Evolutionary conservation across 2,888 invertebrate genomes (phyloP).

Genomic region (Aspidiotus rigidus): DNA sequence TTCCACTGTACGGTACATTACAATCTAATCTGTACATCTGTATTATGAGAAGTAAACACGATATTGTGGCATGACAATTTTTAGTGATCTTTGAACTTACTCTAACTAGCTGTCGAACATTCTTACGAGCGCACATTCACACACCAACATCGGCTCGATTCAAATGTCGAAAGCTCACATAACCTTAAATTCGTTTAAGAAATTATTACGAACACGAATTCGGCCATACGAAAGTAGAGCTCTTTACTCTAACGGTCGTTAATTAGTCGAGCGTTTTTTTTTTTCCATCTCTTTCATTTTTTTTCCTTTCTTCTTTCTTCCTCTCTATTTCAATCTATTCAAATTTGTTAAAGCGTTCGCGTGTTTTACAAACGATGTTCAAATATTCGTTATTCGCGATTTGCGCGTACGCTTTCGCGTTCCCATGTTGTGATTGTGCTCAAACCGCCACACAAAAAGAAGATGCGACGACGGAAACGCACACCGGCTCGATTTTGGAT

Average conservation of each 20-base stretch:
- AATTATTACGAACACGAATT: background rate
- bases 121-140: slow-evolving; percentile 16
- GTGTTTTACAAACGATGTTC: too few relatives aligned
- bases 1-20: background rate
- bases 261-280: background rate
- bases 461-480: too few relatives aligned
- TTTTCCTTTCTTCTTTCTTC: too few relatives aligned
- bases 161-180: slow-evolving; percentile 25
- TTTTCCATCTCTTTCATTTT: too few relatives aligned
- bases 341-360: too few relatives aligned
- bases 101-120: slow-evolving; percentile 8
- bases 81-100: slow-evolving; percentile 29
- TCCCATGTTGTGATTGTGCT: background rate
- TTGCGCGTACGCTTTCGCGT: background rate
- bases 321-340: too few relatives aligned
- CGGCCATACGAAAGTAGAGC: background rate
- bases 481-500: too few relatives aligned
- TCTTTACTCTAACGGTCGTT: too few relatives aligned
- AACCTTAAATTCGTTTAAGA: slow-evolving; percentile 24
- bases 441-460: background rate
- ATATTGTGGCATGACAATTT: slow-evolving; percentile 29
- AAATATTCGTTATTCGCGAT: background rate
- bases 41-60: slow-evolving; percentile 21
- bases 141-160: background rate
- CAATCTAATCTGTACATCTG: slow-evolving; percentile 30